These are phyloP conservation scores for Exephanes ischioxanthus DNA, from an alignment of 2,888 invertebrate genomes.

Conservation along the genomic window DNA sequence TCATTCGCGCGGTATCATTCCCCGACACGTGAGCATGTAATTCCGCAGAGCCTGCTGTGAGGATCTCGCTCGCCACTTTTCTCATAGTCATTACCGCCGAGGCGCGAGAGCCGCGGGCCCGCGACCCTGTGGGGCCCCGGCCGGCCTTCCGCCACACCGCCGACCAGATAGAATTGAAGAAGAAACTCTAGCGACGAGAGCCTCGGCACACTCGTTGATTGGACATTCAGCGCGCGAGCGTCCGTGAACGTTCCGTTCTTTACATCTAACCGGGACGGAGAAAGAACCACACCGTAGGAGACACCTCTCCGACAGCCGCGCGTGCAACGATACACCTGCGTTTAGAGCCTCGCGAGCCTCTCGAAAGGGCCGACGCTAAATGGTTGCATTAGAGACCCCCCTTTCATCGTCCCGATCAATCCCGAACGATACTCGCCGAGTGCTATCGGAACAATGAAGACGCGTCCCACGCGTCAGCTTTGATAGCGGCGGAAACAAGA, in stretches of 20 bases:
- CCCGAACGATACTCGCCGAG: slow-evolving; percentile 38
- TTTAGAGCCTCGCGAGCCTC: slow-evolving; percentile 18
- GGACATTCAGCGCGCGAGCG: slow-evolving; percentile 71
- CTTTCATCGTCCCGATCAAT: slow-evolving; percentile 59
- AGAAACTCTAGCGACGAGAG: slow-evolving; percentile 48
- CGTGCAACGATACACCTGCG: slow-evolving; percentile 50
- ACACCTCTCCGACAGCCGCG: slow-evolving; percentile 31
- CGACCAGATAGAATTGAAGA: slow-evolving; percentile 55
- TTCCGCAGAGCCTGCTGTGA: slow-evolving; percentile 49
- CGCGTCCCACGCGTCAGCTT: slow-evolving; percentile 44
- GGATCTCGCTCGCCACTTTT: slow-evolving; percentile 56
- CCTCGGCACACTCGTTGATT: slow-evolving; percentile 71
- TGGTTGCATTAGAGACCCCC: slow-evolving; percentile 53
- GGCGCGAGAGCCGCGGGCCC: slow-evolving; percentile 33
- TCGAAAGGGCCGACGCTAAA: slow-evolving; percentile 44
- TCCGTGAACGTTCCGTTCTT: slow-evolving; percentile 65
- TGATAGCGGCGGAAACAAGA: slow-evolving; percentile 7
- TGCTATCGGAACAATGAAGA: slow-evolving; percentile 38
- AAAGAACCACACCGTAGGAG: slow-evolving; percentile 19
- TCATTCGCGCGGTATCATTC: slow-evolving; percentile 53
- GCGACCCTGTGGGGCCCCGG: slow-evolving; percentile 45
- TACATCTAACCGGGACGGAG: slow-evolving; percentile 21
- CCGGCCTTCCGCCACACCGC: slow-evolving; percentile 35
- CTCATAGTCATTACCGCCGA: slow-evolving; percentile 65
- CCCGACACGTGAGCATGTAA: slow-evolving; percentile 59